Evolutionary conservation across 2,888 invertebrate genomes (phyloP), one percentile per base, ranked within the genome.

Genomic region (Hemithea aestivaria): DNA sequence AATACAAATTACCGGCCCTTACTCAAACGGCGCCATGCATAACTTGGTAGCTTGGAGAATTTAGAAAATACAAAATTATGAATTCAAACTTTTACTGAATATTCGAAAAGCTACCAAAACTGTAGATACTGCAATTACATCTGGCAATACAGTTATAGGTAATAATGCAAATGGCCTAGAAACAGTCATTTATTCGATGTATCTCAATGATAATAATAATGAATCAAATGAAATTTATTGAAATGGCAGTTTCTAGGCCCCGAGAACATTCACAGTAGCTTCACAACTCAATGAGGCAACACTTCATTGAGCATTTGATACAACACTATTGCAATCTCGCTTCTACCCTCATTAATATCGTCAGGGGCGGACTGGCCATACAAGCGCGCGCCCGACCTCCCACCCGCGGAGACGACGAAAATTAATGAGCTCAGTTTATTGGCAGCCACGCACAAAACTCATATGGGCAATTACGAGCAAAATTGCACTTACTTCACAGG

Each of bases 291-390:
- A 73, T 73, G 77, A 67, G 66, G 73, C 53, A 57, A 72, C 64
- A 71, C 71, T 71, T 74, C 76, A 72, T 77, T 78, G 75, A 73
- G 73, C 73, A 78, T 76, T 77, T 73, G 64, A 70, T 77, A 71
- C 61, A 56, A 85, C 84, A 85, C 83, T 72, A 67, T 76, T 84
- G 85, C 87, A 85, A 85, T 74, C 64, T 80, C 80, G 87, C 87
- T 87, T 87, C 82, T 87, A 87, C 77, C 79, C 84, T 87, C 87
- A 84, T 87, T 85, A 84, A 85, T 84, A 87, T 87, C 84, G 87
- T 87, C 88, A 88, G 88, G 88, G 85, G 87, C 83, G 84, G 88
- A 88, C 87, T 87, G 88, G 88, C 87, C 88, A 82, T 88, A 87
- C 88, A 87, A 87, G 81, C 85, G 84, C 73, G 84, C 84, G 73